Evolutionary conservation across 2,797 vertebrate genomes (phyloP).

Genomic region (Kryptolebias ocellatus): DNA sequence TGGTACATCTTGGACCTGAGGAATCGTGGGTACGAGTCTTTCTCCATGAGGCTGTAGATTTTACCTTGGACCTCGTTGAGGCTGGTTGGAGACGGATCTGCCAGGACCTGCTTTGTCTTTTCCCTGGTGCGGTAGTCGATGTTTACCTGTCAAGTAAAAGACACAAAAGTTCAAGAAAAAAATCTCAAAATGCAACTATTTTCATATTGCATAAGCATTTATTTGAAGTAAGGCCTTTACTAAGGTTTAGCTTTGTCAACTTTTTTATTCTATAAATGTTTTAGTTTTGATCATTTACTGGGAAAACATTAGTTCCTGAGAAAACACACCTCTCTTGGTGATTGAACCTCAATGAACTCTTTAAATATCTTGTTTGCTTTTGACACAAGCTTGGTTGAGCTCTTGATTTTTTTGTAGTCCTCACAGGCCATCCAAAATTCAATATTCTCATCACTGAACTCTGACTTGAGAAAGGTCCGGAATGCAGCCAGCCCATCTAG

Average conservation of each 20-base stretch:
- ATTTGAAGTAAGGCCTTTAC: too few species aligned
- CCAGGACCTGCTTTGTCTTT: slow-evolving; percentile 89
- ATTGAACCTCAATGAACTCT: slow-evolving; percentile 90
- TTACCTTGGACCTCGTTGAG: slow-evolving; percentile 92
- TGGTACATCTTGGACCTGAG: slow-evolving; percentile 97
- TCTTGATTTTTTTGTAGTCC: slow-evolving; percentile 93
- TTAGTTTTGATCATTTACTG: too few species aligned
- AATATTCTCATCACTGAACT: slow-evolving; percentile 96
- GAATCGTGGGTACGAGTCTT: slow-evolving; percentile 97
- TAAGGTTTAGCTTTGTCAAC: too few species aligned
- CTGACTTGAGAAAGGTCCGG: slow-evolving; percentile 90
- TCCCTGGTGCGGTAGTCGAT: slow-evolving; percentile 95
- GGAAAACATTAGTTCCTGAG: too few species aligned
- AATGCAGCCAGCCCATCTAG: slow-evolving; percentile 92
- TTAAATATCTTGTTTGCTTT: slow-evolving; percentile 92
- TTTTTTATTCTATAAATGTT: too few species aligned
- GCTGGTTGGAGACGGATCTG: slow-evolving; percentile 89
- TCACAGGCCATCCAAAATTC: slow-evolving; percentile 98
- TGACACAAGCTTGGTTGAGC: slow-evolving; percentile 84
- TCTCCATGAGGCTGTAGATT: slow-evolving; percentile 97
- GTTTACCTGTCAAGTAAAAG: slow-evolving; percentile 84
- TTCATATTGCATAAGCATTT: too few species aligned
- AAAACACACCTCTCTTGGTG: slow-evolving; percentile 89
- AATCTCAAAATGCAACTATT: too few species aligned
- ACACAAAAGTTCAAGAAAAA: not conserved